phyloP scores from a whole-genome alignment of 2,113 vertebrate species.

The Callorhinus ursinus region DNA sequence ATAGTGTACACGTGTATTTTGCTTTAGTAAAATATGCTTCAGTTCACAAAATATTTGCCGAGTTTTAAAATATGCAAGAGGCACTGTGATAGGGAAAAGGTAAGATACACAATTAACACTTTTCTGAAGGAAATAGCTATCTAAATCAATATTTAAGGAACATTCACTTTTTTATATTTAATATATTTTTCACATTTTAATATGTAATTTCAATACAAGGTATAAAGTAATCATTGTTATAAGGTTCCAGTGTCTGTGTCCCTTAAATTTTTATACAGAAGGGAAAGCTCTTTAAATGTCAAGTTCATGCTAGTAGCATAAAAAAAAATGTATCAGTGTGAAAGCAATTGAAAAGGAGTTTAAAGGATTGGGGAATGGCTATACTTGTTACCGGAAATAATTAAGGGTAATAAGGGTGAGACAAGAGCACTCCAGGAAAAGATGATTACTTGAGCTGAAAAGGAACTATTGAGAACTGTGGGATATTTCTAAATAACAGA shows the following conservation, averaged over 20 bases:
- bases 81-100: neutral
- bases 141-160: neutral
- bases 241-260: neutral
- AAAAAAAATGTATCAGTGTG: neutral
- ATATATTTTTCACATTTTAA: neutral
- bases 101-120: neutral
- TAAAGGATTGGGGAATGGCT: slow-evolving; percentile 32
- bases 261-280: neutral
- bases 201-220: neutral
- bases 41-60: neutral
- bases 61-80: slow-evolving; percentile 31
- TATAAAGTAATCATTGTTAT: neutral
- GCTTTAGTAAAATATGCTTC: neutral
- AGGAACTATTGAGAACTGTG: neutral
- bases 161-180: neutral
- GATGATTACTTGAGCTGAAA: slow-evolving; percentile 38
- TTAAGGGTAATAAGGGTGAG: slow-evolving; percentile 39
- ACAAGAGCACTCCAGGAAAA: slow-evolving; percentile 12
- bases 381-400: slow-evolving; percentile 30
- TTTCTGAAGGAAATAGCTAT: neutral
- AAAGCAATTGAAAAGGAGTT: slow-evolving; percentile 55
- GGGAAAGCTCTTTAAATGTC: slow-evolving; percentile 29
- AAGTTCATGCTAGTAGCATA: slow-evolving; percentile 9
- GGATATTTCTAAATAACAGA: slow-evolving; percentile 43
- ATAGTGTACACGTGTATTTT: neutral